Evolutionary conservation across 1,140 invertebrate species (phyloP).

Genomic region (Tetramorium alpestre): DNA sequence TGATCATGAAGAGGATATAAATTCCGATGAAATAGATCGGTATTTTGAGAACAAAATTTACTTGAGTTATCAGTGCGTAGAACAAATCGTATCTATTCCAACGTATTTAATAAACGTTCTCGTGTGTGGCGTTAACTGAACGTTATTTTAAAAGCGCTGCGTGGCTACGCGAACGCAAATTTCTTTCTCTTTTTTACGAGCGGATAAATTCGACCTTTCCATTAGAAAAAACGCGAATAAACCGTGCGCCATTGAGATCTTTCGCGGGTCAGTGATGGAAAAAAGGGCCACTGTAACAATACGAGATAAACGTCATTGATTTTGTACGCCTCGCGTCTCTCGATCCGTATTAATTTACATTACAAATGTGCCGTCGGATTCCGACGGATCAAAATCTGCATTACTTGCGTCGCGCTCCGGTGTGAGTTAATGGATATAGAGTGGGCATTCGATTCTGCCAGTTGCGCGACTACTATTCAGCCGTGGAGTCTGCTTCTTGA

Average conservation of each 20-base stretch:
- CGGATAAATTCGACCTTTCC: slow-evolving; percentile 40
- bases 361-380: slow-evolving; percentile 49
- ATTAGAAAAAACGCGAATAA: slow-evolving; percentile 48
- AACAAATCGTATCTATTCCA: slow-evolving; percentile 4
- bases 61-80: neutral
- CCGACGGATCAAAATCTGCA: slow-evolving; percentile 52
- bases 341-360: slow-evolving; percentile 59
- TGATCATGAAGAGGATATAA: neutral
- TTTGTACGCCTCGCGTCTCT: slow-evolving; percentile 30
- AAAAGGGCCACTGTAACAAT: slow-evolving; percentile 51
- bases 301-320: slow-evolving; percentile 57
- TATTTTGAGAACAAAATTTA: neutral
- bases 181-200: slow-evolving; percentile 10
- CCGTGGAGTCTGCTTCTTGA: slow-evolving; percentile 29
- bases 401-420: slow-evolving; percentile 24
- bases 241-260: neutral
- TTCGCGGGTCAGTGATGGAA: neutral
- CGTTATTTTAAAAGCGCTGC: slow-evolving; percentile 30
- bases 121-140: slow-evolving; percentile 25
- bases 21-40: neutral
- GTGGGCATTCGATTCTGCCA: slow-evolving; percentile 54
- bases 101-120: slow-evolving; percentile 28
- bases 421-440: slow-evolving; percentile 60
- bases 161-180: neutral
- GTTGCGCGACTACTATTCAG: slow-evolving; percentile 41